Conservation (phyloP, 2,888 invertebrate species). For the Drosophila gaucha region DNA sequence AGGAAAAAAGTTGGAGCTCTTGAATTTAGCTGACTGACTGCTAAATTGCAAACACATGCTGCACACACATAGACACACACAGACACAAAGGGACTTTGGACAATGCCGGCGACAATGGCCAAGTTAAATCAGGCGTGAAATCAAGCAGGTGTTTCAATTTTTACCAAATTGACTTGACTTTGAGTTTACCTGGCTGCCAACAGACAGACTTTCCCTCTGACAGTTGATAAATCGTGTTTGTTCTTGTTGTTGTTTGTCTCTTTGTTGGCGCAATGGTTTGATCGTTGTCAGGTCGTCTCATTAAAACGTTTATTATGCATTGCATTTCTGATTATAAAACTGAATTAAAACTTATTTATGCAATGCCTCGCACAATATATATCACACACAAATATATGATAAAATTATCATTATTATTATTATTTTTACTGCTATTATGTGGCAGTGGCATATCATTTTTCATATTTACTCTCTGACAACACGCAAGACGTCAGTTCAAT, state of each 20-base stretch:
- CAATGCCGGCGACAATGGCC: conserved; percentile 64
- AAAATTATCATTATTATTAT: conserved; percentile 59
- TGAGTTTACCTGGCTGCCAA: conserved; percentile 44
- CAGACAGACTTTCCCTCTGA: conserved; percentile 25
- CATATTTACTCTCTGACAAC: conserved; percentile 62
- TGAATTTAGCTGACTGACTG: conserved; percentile 72
- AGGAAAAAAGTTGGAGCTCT: conserved; percentile 51
- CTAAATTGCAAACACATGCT: conserved; percentile 81
- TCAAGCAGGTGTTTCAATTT: conserved; percentile 81
- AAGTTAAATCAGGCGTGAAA: conserved; percentile 82
- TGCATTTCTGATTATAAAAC: conserved; percentile 73
- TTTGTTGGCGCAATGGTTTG: conserved; percentile 9
- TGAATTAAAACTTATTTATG: conserved; percentile 77
- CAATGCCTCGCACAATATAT: conserved; percentile 40
- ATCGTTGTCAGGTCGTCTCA: conserved; percentile 68
- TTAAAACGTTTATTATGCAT: conserved; percentile 75
- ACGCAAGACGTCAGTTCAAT: conserved; percentile 34
- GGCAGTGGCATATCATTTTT: conserved; percentile 58
- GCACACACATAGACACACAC: conserved; percentile 33
- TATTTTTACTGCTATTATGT: conserved; percentile 34
- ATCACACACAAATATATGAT: conserved; percentile 21
- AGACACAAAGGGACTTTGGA: conserved; percentile 27
- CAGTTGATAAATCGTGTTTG: conserved; percentile 61
- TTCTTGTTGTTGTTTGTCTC: conserved; percentile 20
- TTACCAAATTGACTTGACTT: conserved; percentile 76